Evolutionary conservation across 2,113 vertebrate genomes (phyloP).

Genomic region (Saguinus imperator): DNA sequence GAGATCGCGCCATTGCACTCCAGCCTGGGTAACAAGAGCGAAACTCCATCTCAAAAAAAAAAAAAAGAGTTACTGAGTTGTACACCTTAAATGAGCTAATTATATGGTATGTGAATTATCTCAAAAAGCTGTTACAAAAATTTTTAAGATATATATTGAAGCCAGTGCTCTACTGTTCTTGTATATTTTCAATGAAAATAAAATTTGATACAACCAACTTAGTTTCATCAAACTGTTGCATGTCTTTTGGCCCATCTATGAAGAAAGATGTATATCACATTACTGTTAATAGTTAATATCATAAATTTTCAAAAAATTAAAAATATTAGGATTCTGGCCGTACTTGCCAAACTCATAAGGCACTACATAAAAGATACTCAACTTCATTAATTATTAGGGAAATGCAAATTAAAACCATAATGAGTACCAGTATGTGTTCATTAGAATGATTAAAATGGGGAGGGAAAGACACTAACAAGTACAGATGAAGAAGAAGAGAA

Average conservation of each 20-base stretch:
- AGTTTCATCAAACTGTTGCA: neutral
- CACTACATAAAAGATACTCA: neutral
- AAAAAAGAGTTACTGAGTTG: no score
- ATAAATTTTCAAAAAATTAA: neutral
- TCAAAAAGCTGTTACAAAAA: neutral
- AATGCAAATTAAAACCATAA: neutral
- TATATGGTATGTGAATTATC: neutral
- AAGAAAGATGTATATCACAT: neutral
- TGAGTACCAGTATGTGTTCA: neutral
- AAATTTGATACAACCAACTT: neutral
- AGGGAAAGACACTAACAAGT: neutral
- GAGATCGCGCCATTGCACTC: no score
- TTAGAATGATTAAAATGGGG: neutral
- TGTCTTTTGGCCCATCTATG: neutral
- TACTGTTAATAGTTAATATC: neutral
- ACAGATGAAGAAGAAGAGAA: neutral
- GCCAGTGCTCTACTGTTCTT: neutral
- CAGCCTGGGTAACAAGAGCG: no score
- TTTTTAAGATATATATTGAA: neutral
- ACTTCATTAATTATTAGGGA: neutral
- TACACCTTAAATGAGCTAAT: neutral
- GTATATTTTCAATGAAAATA: neutral
- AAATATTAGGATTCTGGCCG: neutral
- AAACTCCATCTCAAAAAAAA: no score
- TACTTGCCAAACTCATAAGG: neutral